Evolutionary conservation across 1,140 invertebrate genomes (phyloP).

Genomic region (Bombus superbus): DNA sequence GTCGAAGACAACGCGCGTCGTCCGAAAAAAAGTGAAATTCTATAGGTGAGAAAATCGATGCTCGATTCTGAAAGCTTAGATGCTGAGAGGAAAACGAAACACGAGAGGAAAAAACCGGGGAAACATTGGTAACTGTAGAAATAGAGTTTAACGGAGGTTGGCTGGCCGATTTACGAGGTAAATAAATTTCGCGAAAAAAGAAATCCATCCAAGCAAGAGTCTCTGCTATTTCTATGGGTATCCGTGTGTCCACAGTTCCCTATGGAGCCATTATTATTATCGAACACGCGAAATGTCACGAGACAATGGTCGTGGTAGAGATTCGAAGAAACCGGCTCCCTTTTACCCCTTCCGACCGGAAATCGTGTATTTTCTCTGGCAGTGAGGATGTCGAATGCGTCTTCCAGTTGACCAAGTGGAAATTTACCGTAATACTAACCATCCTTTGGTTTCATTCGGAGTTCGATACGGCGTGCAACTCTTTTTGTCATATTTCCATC

Average conservation of each 20-base stretch:
- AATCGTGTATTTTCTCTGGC: conserved; percentile 22
- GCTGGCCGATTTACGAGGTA: conserved; percentile 63
- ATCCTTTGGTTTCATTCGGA: not conserved
- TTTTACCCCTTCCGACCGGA: conserved; percentile 1
- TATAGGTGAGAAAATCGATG: not conserved
- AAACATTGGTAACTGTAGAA: not conserved
- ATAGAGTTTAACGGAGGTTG: conserved; percentile 50
- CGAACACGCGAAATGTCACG: conserved; percentile 44
- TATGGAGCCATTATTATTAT: conserved; percentile 62
- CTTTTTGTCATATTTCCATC: not conserved
- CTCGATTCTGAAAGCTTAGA: not conserved
- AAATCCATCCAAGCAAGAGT: conserved; percentile 11
- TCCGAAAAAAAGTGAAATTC: conserved; percentile 3
- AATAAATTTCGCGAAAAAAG: conserved; percentile 64
- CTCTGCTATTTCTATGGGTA: conserved; percentile 43
- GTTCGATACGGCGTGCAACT: not conserved
- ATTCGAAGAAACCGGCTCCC: conserved; percentile 53
- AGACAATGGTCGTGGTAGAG: conserved; percentile 51
- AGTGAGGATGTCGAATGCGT: conserved; percentile 13
- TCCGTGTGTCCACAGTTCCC: conserved; percentile 33
- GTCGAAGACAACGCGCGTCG: conserved; percentile 14
- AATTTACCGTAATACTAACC: conserved; percentile 3
- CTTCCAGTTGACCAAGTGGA: conserved; percentile 7
- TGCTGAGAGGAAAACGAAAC: not conserved
- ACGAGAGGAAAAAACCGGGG: not conserved